Evolutionary conservation across 2,888 invertebrate species (phyloP).

Genomic region (Oconnorella tubifera): DNA sequence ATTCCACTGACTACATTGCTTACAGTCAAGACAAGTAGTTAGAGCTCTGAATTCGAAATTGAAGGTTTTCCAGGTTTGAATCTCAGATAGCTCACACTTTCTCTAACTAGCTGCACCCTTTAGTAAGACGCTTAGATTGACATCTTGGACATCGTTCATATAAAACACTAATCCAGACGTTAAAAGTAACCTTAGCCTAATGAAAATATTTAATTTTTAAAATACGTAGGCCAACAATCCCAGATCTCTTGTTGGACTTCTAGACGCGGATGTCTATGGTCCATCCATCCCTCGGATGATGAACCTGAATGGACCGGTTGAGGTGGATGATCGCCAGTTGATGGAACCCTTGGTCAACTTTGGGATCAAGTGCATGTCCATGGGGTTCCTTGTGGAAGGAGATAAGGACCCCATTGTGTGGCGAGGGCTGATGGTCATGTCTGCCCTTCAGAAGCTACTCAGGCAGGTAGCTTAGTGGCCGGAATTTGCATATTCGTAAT

Average conservation of each 20-base stretch:
- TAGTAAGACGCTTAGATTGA: too few relatives aligned
- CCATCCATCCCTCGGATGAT: slow-evolving; percentile 92
- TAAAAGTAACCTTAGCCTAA: too few relatives aligned
- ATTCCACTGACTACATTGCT: too few relatives aligned
- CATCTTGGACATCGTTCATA: too few relatives aligned
- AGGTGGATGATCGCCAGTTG: slow-evolving; percentile 70
- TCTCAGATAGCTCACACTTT: too few relatives aligned
- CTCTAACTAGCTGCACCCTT: too few relatives aligned
- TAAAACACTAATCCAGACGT: too few relatives aligned
- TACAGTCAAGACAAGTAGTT: too few relatives aligned
- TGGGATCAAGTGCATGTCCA: slow-evolving; percentile 93
- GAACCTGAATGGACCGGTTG: slow-evolving; percentile 80
- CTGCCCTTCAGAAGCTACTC: slow-evolving; percentile 79
- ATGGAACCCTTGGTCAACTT: slow-evolving; percentile 86
- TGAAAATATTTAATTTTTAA: too few relatives aligned
- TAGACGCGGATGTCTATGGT: slow-evolving; percentile 93
- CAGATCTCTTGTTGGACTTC: slow-evolving; percentile 65
- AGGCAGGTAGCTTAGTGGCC: slow-evolving; percentile 62
- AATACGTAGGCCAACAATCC: slow-evolving; percentile 4
- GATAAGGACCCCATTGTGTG: slow-evolving; percentile 83
- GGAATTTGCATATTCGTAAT: too few relatives aligned
- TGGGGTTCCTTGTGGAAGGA: slow-evolving; percentile 80
- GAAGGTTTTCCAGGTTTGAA: too few relatives aligned
- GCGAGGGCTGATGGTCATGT: slow-evolving; percentile 96
- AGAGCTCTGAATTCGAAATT: too few relatives aligned